Base-by-base conservation (phyloP, 2,888 invertebrate species). In the Eupithecia insigniata region DNA sequence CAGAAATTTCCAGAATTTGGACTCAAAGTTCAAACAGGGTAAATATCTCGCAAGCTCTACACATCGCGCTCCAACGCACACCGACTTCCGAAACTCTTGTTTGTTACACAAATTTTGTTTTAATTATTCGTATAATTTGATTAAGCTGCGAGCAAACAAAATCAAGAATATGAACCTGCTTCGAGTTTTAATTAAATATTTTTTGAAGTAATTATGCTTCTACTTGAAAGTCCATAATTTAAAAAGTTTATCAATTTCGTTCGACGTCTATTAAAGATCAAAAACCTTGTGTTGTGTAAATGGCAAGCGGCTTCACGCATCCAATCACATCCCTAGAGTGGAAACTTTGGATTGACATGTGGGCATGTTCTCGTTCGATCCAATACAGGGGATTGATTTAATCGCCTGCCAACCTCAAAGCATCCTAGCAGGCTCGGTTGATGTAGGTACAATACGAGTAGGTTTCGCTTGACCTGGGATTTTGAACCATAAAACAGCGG, bases 111-210 rank as follows among this genome's bases (percentile, higher is more conserved):
- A 76, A 74, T 76, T 76, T 62, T 16, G 73, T 69, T 70, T 73
- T 76, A 76, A 76, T 79, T 77, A 73, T 72, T 72, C 75, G 77
- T 78, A 78, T 83, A 84, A 85, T 82, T 85, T 83, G 79, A 84
- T 86, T 81, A 84, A 83, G 80, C 69, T 71, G 61, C 74, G 68
- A 78, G 80, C 72, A 81, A 83, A 82, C 83, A 83, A 84, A 67
- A 70, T 72, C 60, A 71, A 65, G 67, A 61, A 85, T 82, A 82
- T 81, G 80, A 81, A 82, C 73, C 77, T 68, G 76, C 78, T 74
- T 77, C 78, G 80, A 78, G 76, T 84, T 87, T 85, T 83, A 86
- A 85, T 86, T 85, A 84, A 86, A 86, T 83, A 82, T 84, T 83
- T 84, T 74, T 81, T 71, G 73, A 78, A 70, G 80, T 77, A 72